Evolutionary conservation across 2,113 vertebrate species (phyloP), one percentile per base, ranked within the genome.

Genomic region (Anhinga anhinga): DNA sequence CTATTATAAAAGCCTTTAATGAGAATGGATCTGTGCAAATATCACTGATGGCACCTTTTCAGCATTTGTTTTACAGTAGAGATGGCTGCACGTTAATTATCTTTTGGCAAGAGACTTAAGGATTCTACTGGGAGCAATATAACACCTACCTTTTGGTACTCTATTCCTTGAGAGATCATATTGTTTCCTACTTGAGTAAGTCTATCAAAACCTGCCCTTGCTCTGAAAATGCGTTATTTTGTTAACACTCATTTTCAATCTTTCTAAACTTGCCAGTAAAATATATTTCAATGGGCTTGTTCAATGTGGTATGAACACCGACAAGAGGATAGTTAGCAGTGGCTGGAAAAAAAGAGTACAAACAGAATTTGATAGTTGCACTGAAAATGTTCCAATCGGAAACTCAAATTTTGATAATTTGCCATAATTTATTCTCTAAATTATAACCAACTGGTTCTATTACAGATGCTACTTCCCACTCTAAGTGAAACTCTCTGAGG

Each of bases 21-120:
- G 83, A 97, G 86, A 92, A 95, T 82, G 83, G 87, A 95, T 95
- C 83, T 95, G 53, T 89, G 91, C 73, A 97, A 95, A 95, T 93
- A 97, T 89, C 77, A 94, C 77, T 82, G 87, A 88, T 19, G 21
- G 85, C 53, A 91, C 58, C 73, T 91, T 72, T 94, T 94, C 77
- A 82, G 83, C 78, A 86, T 97, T 91, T 84, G 69, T 93, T 97
- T 94, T 95, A 96, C 62, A 90, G 70, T 85, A 91, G 96, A 93
- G 17, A 81, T 69, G 62, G 83, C 82, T 87, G 49, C 65, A 79
- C 53, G 34, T 91, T 89, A 89, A 93, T 94, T 66, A 38, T 69
- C 65, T 93, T 94, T 91, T 96, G 87, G 83, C 91, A 89, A 94
- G 89, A 49, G 83, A 95, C 45, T 82, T 82, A 81, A 94, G 52